Evolutionary conservation across 2,797 vertebrate species (phyloP).

Genomic region (Antrozous pallidus): DNA sequence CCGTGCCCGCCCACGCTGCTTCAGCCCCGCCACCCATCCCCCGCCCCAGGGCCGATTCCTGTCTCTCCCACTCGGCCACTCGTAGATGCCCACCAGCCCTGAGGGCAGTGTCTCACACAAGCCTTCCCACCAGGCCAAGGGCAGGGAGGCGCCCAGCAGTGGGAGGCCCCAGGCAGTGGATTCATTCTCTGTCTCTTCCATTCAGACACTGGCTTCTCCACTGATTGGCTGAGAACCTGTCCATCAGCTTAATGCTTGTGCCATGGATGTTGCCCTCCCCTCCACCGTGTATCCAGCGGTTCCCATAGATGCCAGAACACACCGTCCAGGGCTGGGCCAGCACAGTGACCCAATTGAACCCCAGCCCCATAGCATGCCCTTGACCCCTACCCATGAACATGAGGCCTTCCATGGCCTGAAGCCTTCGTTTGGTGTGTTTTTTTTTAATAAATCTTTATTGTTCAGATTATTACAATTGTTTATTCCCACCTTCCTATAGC

Average conservation of each 20-base stretch:
- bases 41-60: not conserved
- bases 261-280: not conserved
- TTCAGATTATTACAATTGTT: no score
- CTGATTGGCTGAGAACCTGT: not conserved
- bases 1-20: fast-evolving
- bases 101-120: not conserved
- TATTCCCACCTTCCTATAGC: no score
- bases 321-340: not conserved
- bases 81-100: no score
- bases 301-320: not conserved
- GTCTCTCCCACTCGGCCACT: no score
- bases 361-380: not conserved
- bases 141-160: fast-evolving
- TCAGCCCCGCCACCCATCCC: not conserved
- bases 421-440: not conserved
- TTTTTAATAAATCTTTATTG: no score
- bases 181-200: not conserved
- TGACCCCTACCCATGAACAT: no score
- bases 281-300: not conserved
- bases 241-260: not conserved
- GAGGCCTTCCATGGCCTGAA: not conserved
- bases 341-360: not conserved
- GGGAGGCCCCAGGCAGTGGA: not conserved
- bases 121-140: not conserved
- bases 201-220: not conserved